A percentile compares a stretch with the other conserved stretches of the same genome.
These are phyloP conservation scores for Glaucidium brasilianum DNA, from an alignment of 2,113 vertebrate species.

Conservation along the genomic window DNA sequence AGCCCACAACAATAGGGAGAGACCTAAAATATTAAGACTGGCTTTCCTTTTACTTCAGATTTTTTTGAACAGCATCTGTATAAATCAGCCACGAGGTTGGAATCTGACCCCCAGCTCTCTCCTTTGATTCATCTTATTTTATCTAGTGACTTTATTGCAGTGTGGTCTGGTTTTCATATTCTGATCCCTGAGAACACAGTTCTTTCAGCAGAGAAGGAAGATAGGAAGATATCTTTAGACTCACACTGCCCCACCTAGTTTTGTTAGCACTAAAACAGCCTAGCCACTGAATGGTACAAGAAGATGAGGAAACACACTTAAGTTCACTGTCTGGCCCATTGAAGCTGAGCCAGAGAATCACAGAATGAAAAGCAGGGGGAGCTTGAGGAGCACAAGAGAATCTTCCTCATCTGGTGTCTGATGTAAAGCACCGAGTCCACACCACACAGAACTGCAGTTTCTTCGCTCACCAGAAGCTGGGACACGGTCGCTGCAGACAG, in stretches of 20 bases:
- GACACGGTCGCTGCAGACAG: background rate
- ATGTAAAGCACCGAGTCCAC: background rate
- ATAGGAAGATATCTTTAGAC: background rate
- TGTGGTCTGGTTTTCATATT: background rate
- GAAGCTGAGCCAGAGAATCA: conserved; percentile 5
- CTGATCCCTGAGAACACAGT: background rate
- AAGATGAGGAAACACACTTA: background rate
- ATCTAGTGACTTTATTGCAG: background rate
- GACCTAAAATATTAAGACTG: background rate
- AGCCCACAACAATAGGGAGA: background rate
- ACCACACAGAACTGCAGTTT: background rate
- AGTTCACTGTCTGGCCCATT: background rate
- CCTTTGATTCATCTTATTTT: background rate
- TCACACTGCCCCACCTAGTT: background rate
- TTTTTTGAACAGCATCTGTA: background rate
- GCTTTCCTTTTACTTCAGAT: background rate
- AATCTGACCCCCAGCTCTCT: background rate
- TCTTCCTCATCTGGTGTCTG: background rate
- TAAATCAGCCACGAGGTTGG: background rate
- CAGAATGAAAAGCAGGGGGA: conserved; percentile 65
- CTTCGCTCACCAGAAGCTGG: conserved; percentile 4
- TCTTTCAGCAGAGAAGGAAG: background rate
- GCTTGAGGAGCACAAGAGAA: conserved; percentile 59
- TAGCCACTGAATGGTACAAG: background rate
- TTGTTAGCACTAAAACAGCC: background rate